Base-by-base conservation (phyloP, 2,797 vertebrate genomes). In the Sebastes glaucus region DNA sequence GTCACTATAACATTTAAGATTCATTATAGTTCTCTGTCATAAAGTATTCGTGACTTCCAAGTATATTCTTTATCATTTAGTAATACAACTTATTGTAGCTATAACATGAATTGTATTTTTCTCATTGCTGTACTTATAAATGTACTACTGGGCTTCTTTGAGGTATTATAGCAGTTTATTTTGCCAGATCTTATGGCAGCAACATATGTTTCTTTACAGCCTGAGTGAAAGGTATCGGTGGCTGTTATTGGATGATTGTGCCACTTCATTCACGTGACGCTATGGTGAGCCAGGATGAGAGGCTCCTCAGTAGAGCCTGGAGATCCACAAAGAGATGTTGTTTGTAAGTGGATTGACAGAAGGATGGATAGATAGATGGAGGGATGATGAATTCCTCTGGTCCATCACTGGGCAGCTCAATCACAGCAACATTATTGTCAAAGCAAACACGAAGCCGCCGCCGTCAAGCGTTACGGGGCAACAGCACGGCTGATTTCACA, bases 401-500 rank as follows among this genome's bases (percentile, higher is more conserved):
- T 70, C 46, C n/a, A 49, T 73, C 42, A 71, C 11, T 27, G 25
- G 23, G 77, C 57, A 59, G 55, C 80, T 85, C 62, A 71, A 79
- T 84, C 81, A 60, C 60, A 61, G 35, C 53, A 70, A 52, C 27
- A 30, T 30, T 30, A 33, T 30, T 64, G 49, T 69, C 42, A 79
- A 73, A 71, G 52, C 56, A 60, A 79, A 84, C 28, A 71, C 2
- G 7, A n/a, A 72, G 68, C 46, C 22, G 57, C 46, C 22, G 46
- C 38, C 27, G 3, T 73, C 63, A 64, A 20, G 28, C 63, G 11
- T 77, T 75, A 30, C 66, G 14, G 33, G 52, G 70, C 77, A 81
- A 83, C 83, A 81, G 76, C 60, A 52, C 25, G 46, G 56, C 68
- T 49, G 57, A 73, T 86, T 87, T 86, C 70, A 81, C 78, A 85